phyloP scores from a whole-genome alignment of 2,797 vertebrate species.

The Scyliorhinus canicula region DNA sequence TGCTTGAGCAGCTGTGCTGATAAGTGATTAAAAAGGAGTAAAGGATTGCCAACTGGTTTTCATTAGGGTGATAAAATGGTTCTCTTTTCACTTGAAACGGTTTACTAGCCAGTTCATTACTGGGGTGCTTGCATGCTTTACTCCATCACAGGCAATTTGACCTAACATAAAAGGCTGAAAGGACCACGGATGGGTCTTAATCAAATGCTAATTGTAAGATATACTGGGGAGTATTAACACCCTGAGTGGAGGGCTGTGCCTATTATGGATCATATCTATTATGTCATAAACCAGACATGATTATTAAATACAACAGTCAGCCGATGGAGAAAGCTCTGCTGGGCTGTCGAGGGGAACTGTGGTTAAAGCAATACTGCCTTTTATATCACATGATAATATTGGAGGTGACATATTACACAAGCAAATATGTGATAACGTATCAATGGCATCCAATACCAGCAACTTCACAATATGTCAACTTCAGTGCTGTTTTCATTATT shows the following conservation, averaged over 20 bases:
- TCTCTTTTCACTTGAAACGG: constrained; percentile 88
- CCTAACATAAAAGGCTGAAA: constrained; percentile 97
- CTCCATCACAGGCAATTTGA: constrained; percentile 94
- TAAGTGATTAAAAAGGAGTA: constrained; percentile 57
- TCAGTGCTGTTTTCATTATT: background rate
- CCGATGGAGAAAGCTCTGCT: constrained; percentile 74
- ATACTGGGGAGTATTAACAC: constrained; percentile 97
- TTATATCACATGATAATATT: constrained; percentile 54
- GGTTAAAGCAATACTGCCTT: constrained; percentile 62
- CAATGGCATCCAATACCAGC: background rate
- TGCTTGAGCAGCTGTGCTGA: constrained; percentile 38
- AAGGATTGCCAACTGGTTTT: constrained; percentile 89
- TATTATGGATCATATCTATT: constrained; percentile 42
- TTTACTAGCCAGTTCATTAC: constrained; percentile 92
- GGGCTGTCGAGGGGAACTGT: constrained; percentile 66
- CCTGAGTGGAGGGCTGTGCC: constrained; percentile 81
- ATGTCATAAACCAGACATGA: constrained; percentile 73
- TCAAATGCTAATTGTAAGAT: constrained; percentile 99
- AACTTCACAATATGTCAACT: background rate
- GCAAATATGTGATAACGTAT: background rate
- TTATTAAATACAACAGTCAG: constrained; percentile 84
- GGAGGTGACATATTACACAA: constrained; percentile 22
- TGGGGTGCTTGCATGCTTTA: constrained; percentile 78
- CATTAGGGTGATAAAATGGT: constrained; percentile 99
- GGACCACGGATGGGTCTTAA: constrained; percentile 85